These are phyloP conservation scores for Rhyzopertha dominica DNA, from an alignment of 1,140 invertebrate species.

Conservation along the genomic window DNA sequence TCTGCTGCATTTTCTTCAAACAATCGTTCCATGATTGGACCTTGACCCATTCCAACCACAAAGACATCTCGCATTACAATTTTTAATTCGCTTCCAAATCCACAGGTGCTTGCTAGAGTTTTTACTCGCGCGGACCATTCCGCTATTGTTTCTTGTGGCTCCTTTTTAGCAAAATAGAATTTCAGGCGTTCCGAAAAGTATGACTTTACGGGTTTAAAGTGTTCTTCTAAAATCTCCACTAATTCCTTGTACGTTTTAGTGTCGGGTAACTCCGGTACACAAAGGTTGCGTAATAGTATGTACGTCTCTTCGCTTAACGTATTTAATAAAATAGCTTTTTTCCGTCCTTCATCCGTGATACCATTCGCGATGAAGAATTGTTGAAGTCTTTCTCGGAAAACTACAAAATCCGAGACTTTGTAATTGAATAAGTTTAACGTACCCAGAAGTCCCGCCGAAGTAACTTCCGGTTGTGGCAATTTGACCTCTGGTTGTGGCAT, in stretches of 20 bases:
- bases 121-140: slow-evolving; percentile 14
- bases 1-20: slow-evolving; percentile 17
- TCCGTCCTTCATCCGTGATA: slow-evolving; percentile 1
- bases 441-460: slow-evolving; percentile 2
- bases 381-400: slow-evolving; percentile 1
- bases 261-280: slow-evolving; percentile 4
- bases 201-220: slow-evolving; percentile 11
- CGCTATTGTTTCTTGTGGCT: slow-evolving; percentile 4
- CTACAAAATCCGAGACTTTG: not conserved
- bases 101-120: slow-evolving; percentile 11
- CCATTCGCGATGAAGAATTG: slow-evolving; percentile 11
- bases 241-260: slow-evolving; percentile 1
- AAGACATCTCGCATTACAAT: slow-evolving; percentile 13
- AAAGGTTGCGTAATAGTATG: slow-evolving; percentile 1
- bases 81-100: slow-evolving; percentile 8
- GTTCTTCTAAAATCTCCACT: not conserved
- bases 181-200: slow-evolving; percentile 15
- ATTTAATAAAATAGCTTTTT: slow-evolving; percentile 10
- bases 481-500: too few species aligned
- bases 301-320: slow-evolving; percentile 1
- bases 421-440: not conserved
- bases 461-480: too few species aligned
- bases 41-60: slow-evolving; percentile 13
- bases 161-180: slow-evolving; percentile 9
- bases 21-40: slow-evolving; percentile 10